These are phyloP conservation scores for Tenthredo scrophulariae DNA, from an alignment of 2,888 invertebrate species.

Conservation along the genomic window DNA sequence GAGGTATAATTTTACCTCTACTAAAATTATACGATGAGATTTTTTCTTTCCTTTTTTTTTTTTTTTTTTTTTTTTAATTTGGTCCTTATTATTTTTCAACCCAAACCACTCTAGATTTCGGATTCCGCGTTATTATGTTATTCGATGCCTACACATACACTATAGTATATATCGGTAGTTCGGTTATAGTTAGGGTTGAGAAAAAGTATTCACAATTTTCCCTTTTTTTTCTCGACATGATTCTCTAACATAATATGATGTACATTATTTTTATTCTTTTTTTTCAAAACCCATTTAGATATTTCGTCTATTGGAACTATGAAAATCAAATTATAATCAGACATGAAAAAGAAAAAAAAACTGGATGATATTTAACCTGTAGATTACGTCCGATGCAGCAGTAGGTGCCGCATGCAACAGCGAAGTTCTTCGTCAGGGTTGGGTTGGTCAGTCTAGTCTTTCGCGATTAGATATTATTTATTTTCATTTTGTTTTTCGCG, in stretches of 20 bases:
- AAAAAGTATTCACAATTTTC: background rate
- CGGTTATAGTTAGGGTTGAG: background rate
- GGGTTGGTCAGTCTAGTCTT: background rate
- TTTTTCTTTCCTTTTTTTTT: background rate
- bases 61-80: background rate
- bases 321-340: background rate
- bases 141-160: background rate
- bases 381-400: background rate
- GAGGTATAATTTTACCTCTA: conserved; percentile 17
- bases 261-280: background rate
- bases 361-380: background rate
- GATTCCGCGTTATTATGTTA: conserved; percentile 6
- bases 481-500: background rate
- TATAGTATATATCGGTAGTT: background rate
- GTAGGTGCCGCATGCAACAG: conserved; percentile 23
- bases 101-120: background rate
- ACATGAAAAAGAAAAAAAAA: background rate
- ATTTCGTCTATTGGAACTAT: background rate
- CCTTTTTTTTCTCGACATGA: background rate
- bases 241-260: background rate
- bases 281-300: background rate
- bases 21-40: conserved; percentile 28
- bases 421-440: conserved; percentile 13
- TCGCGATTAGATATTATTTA: background rate
- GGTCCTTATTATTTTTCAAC: background rate